Base-by-base conservation (phyloP, 2,888 invertebrate species). In the Noctua janthina region DNA sequence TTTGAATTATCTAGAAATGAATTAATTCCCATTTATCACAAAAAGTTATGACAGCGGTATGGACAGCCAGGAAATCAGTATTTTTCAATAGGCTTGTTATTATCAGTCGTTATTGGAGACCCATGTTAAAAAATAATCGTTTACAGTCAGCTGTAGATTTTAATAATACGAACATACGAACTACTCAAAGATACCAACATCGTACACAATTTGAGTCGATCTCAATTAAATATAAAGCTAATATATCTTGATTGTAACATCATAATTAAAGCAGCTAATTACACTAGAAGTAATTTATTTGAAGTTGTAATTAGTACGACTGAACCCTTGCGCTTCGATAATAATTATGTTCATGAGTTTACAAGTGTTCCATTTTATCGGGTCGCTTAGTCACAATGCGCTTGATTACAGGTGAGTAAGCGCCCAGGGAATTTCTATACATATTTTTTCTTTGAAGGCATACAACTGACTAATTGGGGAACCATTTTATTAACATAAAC, bases 251-350 rank as follows among this genome's bases (percentile, higher is more conserved):
- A 74, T 69, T 81, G 66, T 70, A 68, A 76, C 54, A 79, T 69
- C 51, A 73, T 80, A 81, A 78, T 79, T 78, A 83, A 67, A 75
- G 62, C 73, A 43, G 66, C 64, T 79, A 79, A 82, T 85, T 82
- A 73, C n/a, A 72, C 67, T 82, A 70, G 43, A 82, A 78, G 78
- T 82, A 77, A 88, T 82, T 81, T 59, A 67, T 81, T 83, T 78
- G 49, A 74, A 87, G 76, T 79, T 49, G 79, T 79, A 79, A 87
- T 88, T 85, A 81, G 79, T 75, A 46, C 76, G 70, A 66, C 68
- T 82, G 76, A 81, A 85, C 76, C 81, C 78, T 72, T 81, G 62
- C 62, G n/a, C 72, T 80, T 59, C 64, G 76, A 78, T 79, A 83
- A 74, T n/a, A 68, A 68, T 29, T 73, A 49, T 79, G 73, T 82